Conservation (phyloP, 1,140 invertebrate genomes). For the Drosophila fuyamai region DNA sequence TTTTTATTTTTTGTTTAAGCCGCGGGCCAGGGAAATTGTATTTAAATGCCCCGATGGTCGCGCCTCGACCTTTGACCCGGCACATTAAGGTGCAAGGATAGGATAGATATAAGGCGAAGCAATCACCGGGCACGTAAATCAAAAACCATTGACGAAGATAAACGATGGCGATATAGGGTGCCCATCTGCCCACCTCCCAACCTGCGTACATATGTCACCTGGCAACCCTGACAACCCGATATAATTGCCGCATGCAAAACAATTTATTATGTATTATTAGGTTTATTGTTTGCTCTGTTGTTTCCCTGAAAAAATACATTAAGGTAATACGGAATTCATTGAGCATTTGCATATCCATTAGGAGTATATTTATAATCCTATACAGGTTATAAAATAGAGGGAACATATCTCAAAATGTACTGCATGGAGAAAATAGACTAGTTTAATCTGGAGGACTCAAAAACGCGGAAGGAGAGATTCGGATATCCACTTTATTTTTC, state of each 20-base stretch:
- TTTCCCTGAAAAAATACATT: background rate
- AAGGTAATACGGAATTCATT: background rate
- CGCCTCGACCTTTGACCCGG: slow-evolving; percentile 46
- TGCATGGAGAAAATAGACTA: no score
- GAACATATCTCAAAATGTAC: no score
- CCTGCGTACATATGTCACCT: slow-evolving; percentile 25
- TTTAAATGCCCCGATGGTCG: slow-evolving; percentile 56
- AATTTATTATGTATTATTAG: slow-evolving; percentile 24
- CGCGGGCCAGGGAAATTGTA: slow-evolving; percentile 45
- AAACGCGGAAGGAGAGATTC: no score
- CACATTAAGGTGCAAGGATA: slow-evolving; percentile 44
- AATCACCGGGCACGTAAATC: slow-evolving; percentile 70
- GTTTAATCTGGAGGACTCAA: no score
- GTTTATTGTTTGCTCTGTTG: slow-evolving; percentile 7
- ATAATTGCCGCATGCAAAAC: slow-evolving; percentile 11
- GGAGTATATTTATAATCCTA: background rate
- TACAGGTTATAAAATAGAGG: no score
- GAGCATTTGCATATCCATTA: background rate
- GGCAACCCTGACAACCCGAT: slow-evolving; percentile 5
- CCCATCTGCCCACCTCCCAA: background rate
- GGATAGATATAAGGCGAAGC: slow-evolving; percentile 17
- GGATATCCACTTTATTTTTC: no score
- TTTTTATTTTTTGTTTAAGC: slow-evolving; percentile 30
- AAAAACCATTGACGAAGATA: slow-evolving; percentile 68
- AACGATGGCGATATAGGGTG: slow-evolving; percentile 30